These are phyloP conservation scores for Rutpela maculata DNA, from an alignment of 2,888 invertebrate genomes.

Conservation along the genomic window DNA sequence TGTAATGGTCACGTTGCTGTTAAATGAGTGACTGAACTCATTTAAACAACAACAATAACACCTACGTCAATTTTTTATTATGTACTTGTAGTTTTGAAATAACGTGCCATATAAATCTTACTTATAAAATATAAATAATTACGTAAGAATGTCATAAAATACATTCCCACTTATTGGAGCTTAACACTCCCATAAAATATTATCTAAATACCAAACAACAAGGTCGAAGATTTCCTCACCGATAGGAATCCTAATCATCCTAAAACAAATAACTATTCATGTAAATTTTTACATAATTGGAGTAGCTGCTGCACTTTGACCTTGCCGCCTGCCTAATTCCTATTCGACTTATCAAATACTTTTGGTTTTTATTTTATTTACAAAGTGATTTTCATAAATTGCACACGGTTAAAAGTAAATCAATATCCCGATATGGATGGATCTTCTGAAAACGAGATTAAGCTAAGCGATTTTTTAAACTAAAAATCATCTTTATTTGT, in stretches of 20 bases:
- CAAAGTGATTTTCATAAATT: neutral
- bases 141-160: neutral
- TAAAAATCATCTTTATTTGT: no score
- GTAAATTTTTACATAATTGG: neutral
- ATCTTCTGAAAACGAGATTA: no score
- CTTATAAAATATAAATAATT: neutral
- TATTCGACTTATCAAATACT: neutral
- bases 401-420: no score
- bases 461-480: no score
- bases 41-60: no score
- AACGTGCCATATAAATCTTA: neutral
- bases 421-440: no score
- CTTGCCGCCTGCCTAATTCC: neutral
- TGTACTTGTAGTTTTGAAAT: neutral
- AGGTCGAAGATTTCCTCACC: neutral
- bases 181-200: slow-evolving; percentile 7
- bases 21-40: no score
- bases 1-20: no score
- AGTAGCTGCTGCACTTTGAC: neutral
- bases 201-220: neutral
- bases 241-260: neutral
- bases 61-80: no score
- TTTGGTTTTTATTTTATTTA: neutral
- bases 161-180: neutral
- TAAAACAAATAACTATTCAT: neutral